A percentile compares a stretch with the other conserved stretches of the same genome.
phyloP scores from a whole-genome alignment of 2,888 invertebrate genomes.

The Nephrotoma guestfalica region DNA sequence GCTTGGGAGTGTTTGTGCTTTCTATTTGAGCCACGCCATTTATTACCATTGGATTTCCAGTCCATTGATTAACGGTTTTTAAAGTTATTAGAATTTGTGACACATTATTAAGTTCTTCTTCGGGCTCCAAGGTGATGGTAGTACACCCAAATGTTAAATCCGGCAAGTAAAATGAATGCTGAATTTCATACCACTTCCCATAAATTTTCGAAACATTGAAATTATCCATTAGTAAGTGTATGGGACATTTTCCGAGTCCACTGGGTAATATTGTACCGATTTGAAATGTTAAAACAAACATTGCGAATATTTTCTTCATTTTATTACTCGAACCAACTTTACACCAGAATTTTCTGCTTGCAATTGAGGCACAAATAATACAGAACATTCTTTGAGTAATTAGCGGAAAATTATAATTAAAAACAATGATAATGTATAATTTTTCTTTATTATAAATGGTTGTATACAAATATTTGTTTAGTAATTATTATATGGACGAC shows the following conservation, averaged over 20 bases:
- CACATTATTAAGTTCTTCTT: slow-evolving; percentile 34
- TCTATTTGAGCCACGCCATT: not conserved
- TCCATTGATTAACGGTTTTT: slow-evolving; percentile 52
- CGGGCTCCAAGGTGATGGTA: slow-evolving; percentile 39
- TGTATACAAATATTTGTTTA: not conserved
- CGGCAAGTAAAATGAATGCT: slow-evolving; percentile 59
- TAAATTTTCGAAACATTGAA: not conserved
- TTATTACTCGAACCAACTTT: no score
- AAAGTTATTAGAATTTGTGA: slow-evolving; percentile 44
- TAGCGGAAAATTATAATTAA: not conserved
- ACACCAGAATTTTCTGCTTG: no score
- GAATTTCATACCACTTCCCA: slow-evolving; percentile 52
- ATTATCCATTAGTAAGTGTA: not conserved
- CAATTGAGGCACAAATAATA: no score
- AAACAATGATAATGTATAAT: not conserved
- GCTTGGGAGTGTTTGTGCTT: not conserved
- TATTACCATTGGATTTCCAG: slow-evolving; percentile 13
- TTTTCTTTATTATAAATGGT: not conserved
- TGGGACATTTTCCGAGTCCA: not conserved
- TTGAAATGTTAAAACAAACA: not conserved
- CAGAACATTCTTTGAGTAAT: not conserved
- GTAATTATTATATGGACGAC: not conserved
- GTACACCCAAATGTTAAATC: slow-evolving; percentile 58
- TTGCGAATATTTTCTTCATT: no score
- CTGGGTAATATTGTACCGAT: not conserved